Conservation (phyloP, 2,888 invertebrate genomes). For the Limnephilus lunatus region DNA sequence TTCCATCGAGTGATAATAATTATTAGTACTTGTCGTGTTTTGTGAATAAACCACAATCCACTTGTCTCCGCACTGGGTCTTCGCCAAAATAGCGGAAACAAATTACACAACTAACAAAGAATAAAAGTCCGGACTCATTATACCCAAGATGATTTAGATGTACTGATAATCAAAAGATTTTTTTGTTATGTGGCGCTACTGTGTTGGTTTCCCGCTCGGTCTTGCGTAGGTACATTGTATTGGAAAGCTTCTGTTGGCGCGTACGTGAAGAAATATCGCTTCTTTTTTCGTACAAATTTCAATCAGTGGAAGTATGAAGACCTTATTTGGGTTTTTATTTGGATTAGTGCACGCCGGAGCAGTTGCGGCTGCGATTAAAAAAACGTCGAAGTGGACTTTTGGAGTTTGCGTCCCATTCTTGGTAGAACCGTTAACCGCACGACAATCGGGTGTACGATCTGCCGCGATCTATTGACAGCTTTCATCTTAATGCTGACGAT, state of each 20-base stretch:
- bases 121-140: conserved; percentile 28
- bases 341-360: conserved; percentile 57
- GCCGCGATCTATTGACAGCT: conserved; percentile 13
- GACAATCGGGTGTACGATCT: conserved; percentile 42
- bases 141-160: neutral
- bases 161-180: neutral
- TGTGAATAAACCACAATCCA: conserved; percentile 54
- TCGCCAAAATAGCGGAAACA: conserved; percentile 8
- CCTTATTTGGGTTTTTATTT: conserved; percentile 51
- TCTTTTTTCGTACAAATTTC: conserved; percentile 54
- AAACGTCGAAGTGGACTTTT: conserved; percentile 27
- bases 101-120: neutral
- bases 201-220: neutral
- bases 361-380: conserved; percentile 48
- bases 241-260: conserved; percentile 53
- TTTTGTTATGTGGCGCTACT: conserved; percentile 4
- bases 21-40: conserved; percentile 49
- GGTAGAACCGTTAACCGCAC: conserved; percentile 37
- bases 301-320: conserved; percentile 58
- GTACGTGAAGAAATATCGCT: conserved; percentile 52
- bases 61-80: conserved; percentile 41
- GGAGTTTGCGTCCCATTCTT: conserved; percentile 48
- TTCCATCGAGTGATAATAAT: conserved; percentile 42
- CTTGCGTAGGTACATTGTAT: conserved; percentile 35
- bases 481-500: neutral